Percentiles rank a stretch among this genome's conserved stretches.
Conservation (phyloP, 1,140 invertebrate genomes). For the Sitobion miscanthi region DNA sequence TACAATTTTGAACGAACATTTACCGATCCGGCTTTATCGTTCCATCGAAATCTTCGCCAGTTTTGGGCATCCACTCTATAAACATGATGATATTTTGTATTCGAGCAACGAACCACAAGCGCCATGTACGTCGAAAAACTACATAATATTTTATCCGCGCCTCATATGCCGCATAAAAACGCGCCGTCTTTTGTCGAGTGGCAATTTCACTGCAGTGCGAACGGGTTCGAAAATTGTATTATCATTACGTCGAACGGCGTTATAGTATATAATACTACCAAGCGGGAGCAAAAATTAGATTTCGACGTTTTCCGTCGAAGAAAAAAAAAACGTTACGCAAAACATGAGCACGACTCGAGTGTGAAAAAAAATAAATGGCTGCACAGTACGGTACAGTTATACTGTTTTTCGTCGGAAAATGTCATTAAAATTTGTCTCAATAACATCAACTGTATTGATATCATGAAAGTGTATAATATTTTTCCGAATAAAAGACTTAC, state of each 20-base stretch:
- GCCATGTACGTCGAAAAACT: not conserved
- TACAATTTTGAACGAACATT: not conserved
- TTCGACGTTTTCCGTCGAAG: not conserved
- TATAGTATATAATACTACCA: not conserved
- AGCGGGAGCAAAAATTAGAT: not conserved
- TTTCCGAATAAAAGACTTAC: not conserved
- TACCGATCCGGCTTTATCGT: not conserved
- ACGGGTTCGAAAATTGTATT: constrained; percentile 14
- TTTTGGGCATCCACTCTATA: not conserved
- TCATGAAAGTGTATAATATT: not conserved
- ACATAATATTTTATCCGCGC: not conserved
- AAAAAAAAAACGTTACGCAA: constrained; percentile 5
- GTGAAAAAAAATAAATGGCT: not conserved
- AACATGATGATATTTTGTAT: not conserved
- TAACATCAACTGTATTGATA: not conserved
- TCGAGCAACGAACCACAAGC: not conserved
- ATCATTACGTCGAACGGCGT: not conserved
- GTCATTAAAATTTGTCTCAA: not conserved
- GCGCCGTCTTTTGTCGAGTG: not conserved
- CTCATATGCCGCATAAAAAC: not conserved
- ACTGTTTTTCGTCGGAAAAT: not conserved
- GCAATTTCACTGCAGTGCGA: not conserved
- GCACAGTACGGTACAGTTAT: not conserved
- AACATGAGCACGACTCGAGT: not conserved
- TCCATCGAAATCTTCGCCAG: not conserved